Base-by-base conservation (phyloP, 2,113 vertebrate genomes). In the Apaloderma vittatum region DNA sequence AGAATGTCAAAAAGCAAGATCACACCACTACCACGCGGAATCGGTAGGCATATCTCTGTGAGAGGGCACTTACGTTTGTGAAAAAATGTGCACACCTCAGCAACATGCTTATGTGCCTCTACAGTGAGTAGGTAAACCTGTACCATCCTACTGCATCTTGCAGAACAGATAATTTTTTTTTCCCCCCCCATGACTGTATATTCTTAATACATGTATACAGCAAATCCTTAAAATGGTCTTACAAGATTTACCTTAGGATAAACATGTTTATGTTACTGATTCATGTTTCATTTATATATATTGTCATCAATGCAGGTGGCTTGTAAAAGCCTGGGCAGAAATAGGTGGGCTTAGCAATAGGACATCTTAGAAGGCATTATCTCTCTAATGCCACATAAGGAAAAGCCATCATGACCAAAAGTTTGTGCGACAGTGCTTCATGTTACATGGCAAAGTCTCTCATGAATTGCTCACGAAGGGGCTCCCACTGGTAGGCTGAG, bases 111-210 rank as follows among this genome's bases (percentile, higher is more conserved):
- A 8, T 12, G 5, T 54, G 4, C 37, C 52, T 48, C 30, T 48
- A 9, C 30, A 63, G 16, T 0, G 3, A 36, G 3, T 34, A n/a
- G n/a, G n/a, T 75, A 77, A 48, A 52, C 8, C 8, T 77, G 37
- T 14, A 15, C 5, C 7, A 26, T 51, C 14, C 10, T 54, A 26
- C 55, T 29, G 5, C 2, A 11, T 23, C n/a, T 67, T 76, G 59
- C 20, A 49, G 45, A 88, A n/a, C 9, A 32, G 7, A 6, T 29
- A 11, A 20, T 12, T n/a, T 58, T 58, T 43, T 45, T 23, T 57
- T 52, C 29, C n/a, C 0, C 5, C 3, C 83, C 19, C 17, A 10
- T 54, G 16, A 18, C 6, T 66, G 2, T 37, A 6, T 74, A 1
- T 2, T 65, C 34, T 72, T 61, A 22, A 4, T 90, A 51, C 17